Base-by-base conservation (phyloP, 2,797 vertebrate genomes). In the Coilia nasus region DNA sequence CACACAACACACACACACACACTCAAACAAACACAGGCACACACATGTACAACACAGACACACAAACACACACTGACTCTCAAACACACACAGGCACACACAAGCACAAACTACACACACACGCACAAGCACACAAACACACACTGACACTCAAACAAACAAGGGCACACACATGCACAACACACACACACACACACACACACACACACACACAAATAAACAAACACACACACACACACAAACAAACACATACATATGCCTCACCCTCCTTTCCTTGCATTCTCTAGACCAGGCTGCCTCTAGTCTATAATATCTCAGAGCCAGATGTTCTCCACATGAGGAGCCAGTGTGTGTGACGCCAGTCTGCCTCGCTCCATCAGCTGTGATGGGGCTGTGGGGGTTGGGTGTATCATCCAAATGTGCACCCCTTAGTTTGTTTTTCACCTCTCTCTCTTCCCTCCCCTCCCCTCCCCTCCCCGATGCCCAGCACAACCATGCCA, bases 261-360 rank as follows among this genome's bases (percentile, higher is more conserved):
- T n/a, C 59, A 64, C 60, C 6, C 59, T 60, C 4, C 19, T 64
- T 64, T 64, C 64, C 11, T 17, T 19, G 71, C 35, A 44, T 17
- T 31, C 71, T 31, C 35, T 44, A 19, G 35, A 15, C 41, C 71
- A 19, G 31, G 14, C 2, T 2, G 10, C 10, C 28, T 71, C 28
- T 35, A 14, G 62, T 23, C 23, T 2, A 11, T 7, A 9, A 2
- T 64, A 23, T 64, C n/a, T 78, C 5, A 35, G 71, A 21, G 35
- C 71, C 71, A 78, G 71, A 78, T 78, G 71, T 78, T 25, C 35
- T 44, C 71, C 71, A 78, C 31, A 78, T 78, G 71, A 21, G 71
- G 31, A 19, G 35, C 1, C 31, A 19, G 71, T 44, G 17, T 17
- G 35, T 44, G 17, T 17, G 35, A 78, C 35, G 15, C 71, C 35